Conservation (phyloP, 2,888 invertebrate species). For the Eustalomyia histrio region DNA sequence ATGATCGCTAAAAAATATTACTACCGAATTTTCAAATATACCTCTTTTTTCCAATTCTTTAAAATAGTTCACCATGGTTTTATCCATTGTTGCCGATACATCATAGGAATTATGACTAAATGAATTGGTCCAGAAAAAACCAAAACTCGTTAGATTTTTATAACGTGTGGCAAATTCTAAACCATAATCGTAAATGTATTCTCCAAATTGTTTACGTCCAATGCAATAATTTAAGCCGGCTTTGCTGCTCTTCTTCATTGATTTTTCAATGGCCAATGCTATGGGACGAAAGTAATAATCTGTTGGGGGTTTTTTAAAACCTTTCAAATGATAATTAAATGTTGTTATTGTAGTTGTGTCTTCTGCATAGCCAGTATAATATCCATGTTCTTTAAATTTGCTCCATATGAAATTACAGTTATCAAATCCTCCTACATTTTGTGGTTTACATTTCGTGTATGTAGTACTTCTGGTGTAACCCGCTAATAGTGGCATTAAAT, state of each 20-base stretch:
- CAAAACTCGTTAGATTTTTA: slow-evolving; percentile 83
- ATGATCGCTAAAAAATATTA: slow-evolving; percentile 89
- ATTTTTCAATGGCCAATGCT: slow-evolving; percentile 84
- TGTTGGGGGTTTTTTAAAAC: slow-evolving; percentile 86
- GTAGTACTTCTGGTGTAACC: slow-evolving; percentile 82
- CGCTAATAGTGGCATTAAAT: slow-evolving; percentile 89
- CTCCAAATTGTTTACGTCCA: slow-evolving; percentile 83
- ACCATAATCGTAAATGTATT: slow-evolving; percentile 85
- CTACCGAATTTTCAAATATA: slow-evolving; percentile 83
- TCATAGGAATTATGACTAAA: slow-evolving; percentile 86
- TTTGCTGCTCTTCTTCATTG: slow-evolving; percentile 79
- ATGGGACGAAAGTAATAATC: slow-evolving; percentile 90
- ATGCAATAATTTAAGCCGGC: slow-evolving; percentile 81
- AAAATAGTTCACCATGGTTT: slow-evolving; percentile 82
- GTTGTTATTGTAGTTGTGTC: slow-evolving; percentile 86
- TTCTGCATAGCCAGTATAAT: slow-evolving; percentile 89
- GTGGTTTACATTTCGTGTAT: slow-evolving; percentile 80
- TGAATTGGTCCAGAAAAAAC: slow-evolving; percentile 88
- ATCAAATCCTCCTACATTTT: slow-evolving; percentile 82
- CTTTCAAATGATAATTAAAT: slow-evolving; percentile 84
- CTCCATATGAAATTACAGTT: slow-evolving; percentile 89
- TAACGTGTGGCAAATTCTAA: slow-evolving; percentile 84
- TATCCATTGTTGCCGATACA: slow-evolving; percentile 84
- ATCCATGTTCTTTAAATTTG: slow-evolving; percentile 84
- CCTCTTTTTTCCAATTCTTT: slow-evolving; percentile 81